Base-by-base conservation (phyloP, 2,113 vertebrate species). In the Aleadryas rufinucha region DNA sequence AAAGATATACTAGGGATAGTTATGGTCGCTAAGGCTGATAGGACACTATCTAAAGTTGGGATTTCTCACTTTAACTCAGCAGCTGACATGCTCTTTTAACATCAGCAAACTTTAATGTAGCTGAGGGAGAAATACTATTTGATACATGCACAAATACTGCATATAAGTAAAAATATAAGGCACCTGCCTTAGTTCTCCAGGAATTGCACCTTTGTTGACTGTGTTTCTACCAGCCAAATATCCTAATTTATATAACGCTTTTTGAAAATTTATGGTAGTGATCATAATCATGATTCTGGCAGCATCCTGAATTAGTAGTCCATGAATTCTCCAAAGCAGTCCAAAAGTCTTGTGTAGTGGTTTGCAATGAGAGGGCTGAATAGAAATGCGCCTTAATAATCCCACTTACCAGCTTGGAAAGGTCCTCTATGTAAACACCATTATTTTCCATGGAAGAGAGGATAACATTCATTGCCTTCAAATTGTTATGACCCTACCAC, bases 161-260 rank as follows among this genome's bases (percentile, higher is more conserved):
- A 22, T 35, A 28, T 9, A 39, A 52, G 1, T 28, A 44, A 8
- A 65, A 54, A 63, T 52, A 83, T 13, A 44, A 90, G 2, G 4
- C 6, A 53, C 28, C 5, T 44, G 18, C 30, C 20, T 33, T 54
- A 28, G 9, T 33, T 30, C 6, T 66, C 13, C 18, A 69, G 41
- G 3, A 39, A 4, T 7, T 81, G 3, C 1, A 9, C 2, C 2
- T 7, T 65, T 45, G 24, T 52, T 57, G 52, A 39, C 5, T 49
- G 39, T 87, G 4, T n/a, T 91, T 78, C 50, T 81, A 31, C 8
- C 1, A 0, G 21, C 4, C 30, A 90, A 92, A 70, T 44, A 74
- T 22, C 41, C 13, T 49, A 53, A 84, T 45, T 69, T 13, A 21
- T 44, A 41, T 8, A 9, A 16, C 33, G 2, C 1, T 2, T 76